Evolutionary conservation across 2,113 vertebrate species (phyloP).

Genomic region (Sceloporus tristichus): DNA sequence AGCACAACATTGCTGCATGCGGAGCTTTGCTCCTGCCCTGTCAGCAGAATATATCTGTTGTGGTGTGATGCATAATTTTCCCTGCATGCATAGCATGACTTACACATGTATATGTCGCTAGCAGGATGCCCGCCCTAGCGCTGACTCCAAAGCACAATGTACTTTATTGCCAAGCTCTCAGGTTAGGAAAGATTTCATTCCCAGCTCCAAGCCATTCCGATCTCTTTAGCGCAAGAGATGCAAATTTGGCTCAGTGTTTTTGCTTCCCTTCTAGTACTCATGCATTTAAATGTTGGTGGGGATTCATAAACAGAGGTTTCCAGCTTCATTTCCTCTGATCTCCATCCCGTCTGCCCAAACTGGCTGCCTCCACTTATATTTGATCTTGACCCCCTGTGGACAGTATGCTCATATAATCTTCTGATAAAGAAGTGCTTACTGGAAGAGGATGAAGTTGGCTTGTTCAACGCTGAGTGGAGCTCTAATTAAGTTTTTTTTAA

Average conservation of each 20-base stretch:
- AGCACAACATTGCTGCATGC: too few species aligned
- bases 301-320: constrained; percentile 10
- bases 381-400: constrained; percentile 15
- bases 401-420: constrained; percentile 18
- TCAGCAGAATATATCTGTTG: too few species aligned
- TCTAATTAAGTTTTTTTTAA: constrained; percentile 39
- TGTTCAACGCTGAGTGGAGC: constrained; percentile 52
- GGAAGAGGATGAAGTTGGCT: not conserved
- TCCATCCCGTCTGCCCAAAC: constrained; percentile 17
- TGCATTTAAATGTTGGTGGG: constrained; percentile 4
- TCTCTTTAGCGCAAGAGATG: constrained; percentile 6
- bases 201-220: not conserved
- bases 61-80: too few species aligned
- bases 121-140: not conserved
- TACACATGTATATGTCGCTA: too few species aligned
- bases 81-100: too few species aligned
- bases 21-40: too few species aligned
- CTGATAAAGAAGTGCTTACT: constrained; percentile 32
- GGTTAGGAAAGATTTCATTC: constrained; percentile 3
- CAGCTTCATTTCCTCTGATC: constrained; percentile 17
- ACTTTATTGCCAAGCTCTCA: not conserved
- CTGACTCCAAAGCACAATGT: not conserved
- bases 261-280: not conserved
- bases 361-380: constrained; percentile 17
- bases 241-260: not conserved